Percentiles rank a stretch among this genome's conserved stretches.
These are phyloP conservation scores for Tupaia chinensis DNA, from an alignment of 2,113 vertebrate genomes.

Conservation along the genomic window DNA sequence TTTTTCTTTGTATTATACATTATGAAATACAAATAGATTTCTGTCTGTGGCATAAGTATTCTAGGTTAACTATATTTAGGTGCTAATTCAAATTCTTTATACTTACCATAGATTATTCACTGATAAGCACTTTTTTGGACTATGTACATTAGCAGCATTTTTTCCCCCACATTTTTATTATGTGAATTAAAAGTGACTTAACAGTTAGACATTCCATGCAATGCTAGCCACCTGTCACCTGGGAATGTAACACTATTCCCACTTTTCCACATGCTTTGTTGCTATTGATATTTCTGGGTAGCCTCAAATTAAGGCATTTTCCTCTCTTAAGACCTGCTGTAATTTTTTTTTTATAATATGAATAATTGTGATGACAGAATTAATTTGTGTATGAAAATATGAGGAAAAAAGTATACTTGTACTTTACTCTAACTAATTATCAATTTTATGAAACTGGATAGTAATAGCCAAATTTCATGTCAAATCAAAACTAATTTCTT, in stretches of 20 bases:
- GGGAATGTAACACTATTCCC: neutral
- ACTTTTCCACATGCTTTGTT: slow-evolving; percentile 6
- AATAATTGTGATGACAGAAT: slow-evolving; percentile 77
- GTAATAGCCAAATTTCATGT: slow-evolving; percentile 47
- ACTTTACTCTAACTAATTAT: slow-evolving; percentile 73
- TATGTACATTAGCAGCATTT: neutral
- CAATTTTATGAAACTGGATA: slow-evolving; percentile 66
- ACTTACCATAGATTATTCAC: neutral
- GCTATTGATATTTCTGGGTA: slow-evolving; percentile 46
- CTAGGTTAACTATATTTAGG: neutral
- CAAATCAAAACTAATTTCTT: slow-evolving; percentile 69
- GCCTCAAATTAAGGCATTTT: slow-evolving; percentile 72
- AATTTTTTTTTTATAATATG: slow-evolving; percentile 74
- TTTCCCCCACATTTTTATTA: slow-evolving; percentile 9
- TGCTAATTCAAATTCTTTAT: slow-evolving; percentile 1
- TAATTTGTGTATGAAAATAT: slow-evolving; percentile 76
- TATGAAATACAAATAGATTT: slow-evolving; percentile 17
- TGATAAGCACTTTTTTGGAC: neutral
- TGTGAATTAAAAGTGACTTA: slow-evolving; percentile 34
- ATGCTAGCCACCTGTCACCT: neutral
- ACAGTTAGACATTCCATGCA: neutral
- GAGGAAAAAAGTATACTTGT: slow-evolving; percentile 55
- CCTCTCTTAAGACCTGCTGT: slow-evolving; percentile 33
- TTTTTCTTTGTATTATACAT: neutral
- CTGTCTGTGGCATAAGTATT: slow-evolving; percentile 3